Base-by-base conservation (phyloP, 2,888 invertebrate species). In the Chrysolina haemoptera region DNA sequence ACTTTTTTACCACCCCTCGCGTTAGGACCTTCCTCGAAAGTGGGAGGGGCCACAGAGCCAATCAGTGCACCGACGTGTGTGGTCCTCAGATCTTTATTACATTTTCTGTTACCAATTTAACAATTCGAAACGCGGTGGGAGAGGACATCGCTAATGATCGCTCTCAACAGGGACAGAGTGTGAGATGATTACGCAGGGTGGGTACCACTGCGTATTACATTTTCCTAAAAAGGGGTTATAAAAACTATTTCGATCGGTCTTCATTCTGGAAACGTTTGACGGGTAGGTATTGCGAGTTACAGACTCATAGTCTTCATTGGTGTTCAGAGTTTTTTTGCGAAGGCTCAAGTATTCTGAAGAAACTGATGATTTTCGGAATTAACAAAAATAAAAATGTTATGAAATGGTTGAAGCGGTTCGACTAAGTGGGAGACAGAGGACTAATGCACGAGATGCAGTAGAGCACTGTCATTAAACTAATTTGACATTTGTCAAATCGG, bases 1-100 rank as follows among this genome's bases (percentile, higher is more conserved):
- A 62, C 73, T 62, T 71, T 62, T 46, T 50, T 63, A 59, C 69
- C 68, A 66, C 73, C 77, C 27, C 67, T 22, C 11, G 22, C n/a
- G 62, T 9, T n/a, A 40, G 41, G 68, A 46, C 63, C 70, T 74
- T 74, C 76, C 82, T 73, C 22, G 55, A 16, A 20, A 71, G 68
- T 48, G 76, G 85, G 86, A 79, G 84, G 81, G 80, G 84, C 83
- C 73, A 80, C 75, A 77, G 82, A 84, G 83, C 88, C 87, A 88
- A 88, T 88, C 87, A 86, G 83, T 84, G 85, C 83, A 82, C 80
- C 88, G 86, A 87, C 87, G 87, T 88, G 88, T 88, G 88, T 88
- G 88, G 88, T 88, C 88, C 85, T 84, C 86, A 86, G 84, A 86
- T 88, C 88, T 88, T 88, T 87, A 88, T 88, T 88, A 87, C 83